Base-by-base conservation (phyloP, 2,797 vertebrate genomes). In the Sebastolobus alascanus region DNA sequence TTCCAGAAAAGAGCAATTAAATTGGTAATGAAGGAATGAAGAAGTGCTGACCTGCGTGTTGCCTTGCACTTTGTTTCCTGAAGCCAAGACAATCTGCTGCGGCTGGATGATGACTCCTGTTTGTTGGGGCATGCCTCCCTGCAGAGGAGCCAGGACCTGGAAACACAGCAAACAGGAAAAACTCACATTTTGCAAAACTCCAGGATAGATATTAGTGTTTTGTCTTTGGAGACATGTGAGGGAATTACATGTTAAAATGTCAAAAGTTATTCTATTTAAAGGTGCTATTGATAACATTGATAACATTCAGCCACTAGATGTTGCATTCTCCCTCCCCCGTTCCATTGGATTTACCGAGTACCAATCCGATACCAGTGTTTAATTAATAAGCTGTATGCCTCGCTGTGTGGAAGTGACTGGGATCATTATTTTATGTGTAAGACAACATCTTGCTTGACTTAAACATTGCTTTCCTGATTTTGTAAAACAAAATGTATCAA, bases 41-140 rank as follows among this genome's bases (percentile, higher is more conserved):
- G 37, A 54, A 16, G 60, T 25, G 75, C 92, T 85, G 56, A 99
- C 98, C 95, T 99, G 98, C 82, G 98, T 87, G 31, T 93, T 96
- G 79, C 94, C 94, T 83, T 90, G 94, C 54, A 97, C 95, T 95
- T 99, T 99, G 92, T 98, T 99, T 90, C 97, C 98, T 58, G 92
- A 74, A 74, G 98, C 97, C 85, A 99, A 97, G 84, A 99, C 97
- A 75, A 99, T 98, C 95, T 99, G 98, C 91, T 98, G 98, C 3
- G 98, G 98, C 93, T 99, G 98, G 87, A 99, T 99, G 93, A 99
- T 99, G 87, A 99, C 98, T 75, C 98, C 98, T 1, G 98, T 96
- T 90, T 99, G 98, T 93, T 98, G 98, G 40, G 98, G 90, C 78
- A 99, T 95, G 20, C 96, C 96, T 90, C 98, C 98, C 88, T 97